Evolutionary conservation across 2,888 invertebrate genomes (phyloP), one percentile per base, ranked within the genome.

Genomic region (Lochmaea capreae): DNA sequence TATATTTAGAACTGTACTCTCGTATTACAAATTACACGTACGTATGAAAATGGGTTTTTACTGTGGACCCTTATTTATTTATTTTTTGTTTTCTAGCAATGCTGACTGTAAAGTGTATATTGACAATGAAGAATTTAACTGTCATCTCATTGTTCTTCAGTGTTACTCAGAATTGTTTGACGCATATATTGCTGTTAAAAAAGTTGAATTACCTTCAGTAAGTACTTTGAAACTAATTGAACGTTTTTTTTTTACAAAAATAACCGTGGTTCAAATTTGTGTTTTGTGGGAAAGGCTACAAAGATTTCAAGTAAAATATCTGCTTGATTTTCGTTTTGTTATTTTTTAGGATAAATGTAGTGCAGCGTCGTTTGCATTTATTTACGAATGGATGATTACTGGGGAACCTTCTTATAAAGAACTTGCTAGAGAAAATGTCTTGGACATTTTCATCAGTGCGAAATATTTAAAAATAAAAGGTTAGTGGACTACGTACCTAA

Each of bases 351-450:
- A 88, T 62, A 86, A 86, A 80, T 86, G 86, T 71, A 88, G 88
- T 71, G 88, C 89, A 9, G 85, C 85, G 76, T 90, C 94, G 1
- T 95, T 95, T 83, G 90, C 90, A 65, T 90, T 92, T 76, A 91
- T 94, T 68, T 95, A 95, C 86, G 92, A 94, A 79, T 95, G 95
- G 95, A 95, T 95, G 95, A 90, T 94, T 79, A 90, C 89, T 33
- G 91, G 90, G 9, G 89, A 88, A 71, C 92, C 92, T 5, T 91
- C 92, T 78, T 91, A 90, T 77, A 92, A 91, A 68, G 87, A 91
- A 3, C 86, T 95, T 0, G 91, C 90, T 72, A 89, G 93, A 65
- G 91, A 93, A 70, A 94, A 94, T 76, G 90, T 94, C 61, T 86
- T 95, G 66, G 93, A 94, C 81, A 87, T 95, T 39, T 92, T 94